These are phyloP conservation scores for Perccottus glenii DNA, from an alignment of 2,113 vertebrate species.

Conservation along the genomic window DNA sequence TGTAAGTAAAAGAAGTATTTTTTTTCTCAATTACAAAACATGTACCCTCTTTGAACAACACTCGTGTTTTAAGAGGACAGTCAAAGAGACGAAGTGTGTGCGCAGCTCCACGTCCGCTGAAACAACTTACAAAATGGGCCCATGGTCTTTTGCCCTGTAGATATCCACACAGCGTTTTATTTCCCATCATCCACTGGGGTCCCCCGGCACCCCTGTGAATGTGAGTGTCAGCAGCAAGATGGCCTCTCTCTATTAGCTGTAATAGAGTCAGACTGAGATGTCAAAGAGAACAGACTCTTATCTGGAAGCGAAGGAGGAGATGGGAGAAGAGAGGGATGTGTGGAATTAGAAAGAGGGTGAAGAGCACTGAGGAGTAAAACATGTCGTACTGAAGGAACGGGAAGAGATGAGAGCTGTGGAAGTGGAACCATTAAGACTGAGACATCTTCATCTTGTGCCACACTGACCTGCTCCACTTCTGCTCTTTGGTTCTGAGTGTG, in stretches of 20 bases:
- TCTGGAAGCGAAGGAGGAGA: conserved; percentile 25
- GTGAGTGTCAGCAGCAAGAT: conserved; percentile 42
- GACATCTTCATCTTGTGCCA: conserved; percentile 44
- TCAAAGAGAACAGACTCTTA: conserved; percentile 53
- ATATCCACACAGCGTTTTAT: conserved; percentile 16
- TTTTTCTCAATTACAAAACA: background rate
- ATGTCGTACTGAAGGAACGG: conserved; percentile 3
- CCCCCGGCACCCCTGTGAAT: conserved; percentile 9
- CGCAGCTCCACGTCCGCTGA: conserved; percentile 8
- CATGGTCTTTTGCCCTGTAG: conserved; percentile 2
- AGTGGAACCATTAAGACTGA: conserved; percentile 10
- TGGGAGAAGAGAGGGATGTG: conserved; percentile 14
- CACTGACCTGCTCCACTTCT: background rate
- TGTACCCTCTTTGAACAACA: background rate
- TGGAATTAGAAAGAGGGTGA: conserved; percentile 22
- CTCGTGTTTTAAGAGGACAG: background rate
- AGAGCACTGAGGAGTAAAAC: background rate
- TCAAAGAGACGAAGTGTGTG: background rate
- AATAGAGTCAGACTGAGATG: conserved; percentile 64
- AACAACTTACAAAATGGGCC: conserved; percentile 2
- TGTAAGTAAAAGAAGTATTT: too few relatives aligned
- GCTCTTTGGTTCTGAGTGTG: too few relatives aligned
- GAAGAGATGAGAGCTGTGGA: conserved; percentile 17
- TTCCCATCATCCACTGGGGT: conserved; percentile 27
- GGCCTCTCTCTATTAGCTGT: conserved; percentile 64